A percentile compares a stretch with the other conserved stretches of the same genome.
Evolutionary conservation across 2,797 vertebrate genomes (phyloP).

Genomic region (Muscicapa striata): DNA sequence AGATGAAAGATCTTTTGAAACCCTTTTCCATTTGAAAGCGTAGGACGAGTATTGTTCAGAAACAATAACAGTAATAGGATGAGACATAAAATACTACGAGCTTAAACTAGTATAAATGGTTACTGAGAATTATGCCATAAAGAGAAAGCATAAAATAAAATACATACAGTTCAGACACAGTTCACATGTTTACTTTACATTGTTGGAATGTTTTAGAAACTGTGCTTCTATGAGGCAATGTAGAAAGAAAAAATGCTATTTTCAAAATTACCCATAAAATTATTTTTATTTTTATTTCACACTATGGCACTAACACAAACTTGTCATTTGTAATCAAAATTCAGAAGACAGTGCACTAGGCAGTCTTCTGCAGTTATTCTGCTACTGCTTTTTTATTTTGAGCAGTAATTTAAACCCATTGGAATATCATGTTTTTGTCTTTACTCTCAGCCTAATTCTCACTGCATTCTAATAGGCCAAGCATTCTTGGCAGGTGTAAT

Average conservation of each 20-base stretch:
- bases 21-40: background rate
- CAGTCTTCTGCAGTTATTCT: background rate
- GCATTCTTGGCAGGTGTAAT: background rate
- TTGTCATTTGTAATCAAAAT: background rate
- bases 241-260: background rate
- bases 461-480: slow-evolving; percentile 51
- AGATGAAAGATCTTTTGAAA: background rate
- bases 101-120: background rate
- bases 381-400: background rate
- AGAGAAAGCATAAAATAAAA: background rate
- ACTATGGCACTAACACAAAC: background rate
- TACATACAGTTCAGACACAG: background rate
- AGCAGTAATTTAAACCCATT: background rate
- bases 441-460: slow-evolving; percentile 63
- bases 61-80: background rate
- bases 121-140: background rate
- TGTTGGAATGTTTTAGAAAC: background rate
- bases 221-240: background rate
- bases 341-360: background rate
- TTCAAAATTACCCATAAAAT: background rate
- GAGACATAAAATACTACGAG: background rate
- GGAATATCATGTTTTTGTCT: background rate
- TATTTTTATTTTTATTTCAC: background rate
- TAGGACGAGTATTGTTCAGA: background rate
- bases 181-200: background rate